Conservation (phyloP, 2,797 vertebrate genomes). For the Pseudochirops cupreus region DNA sequence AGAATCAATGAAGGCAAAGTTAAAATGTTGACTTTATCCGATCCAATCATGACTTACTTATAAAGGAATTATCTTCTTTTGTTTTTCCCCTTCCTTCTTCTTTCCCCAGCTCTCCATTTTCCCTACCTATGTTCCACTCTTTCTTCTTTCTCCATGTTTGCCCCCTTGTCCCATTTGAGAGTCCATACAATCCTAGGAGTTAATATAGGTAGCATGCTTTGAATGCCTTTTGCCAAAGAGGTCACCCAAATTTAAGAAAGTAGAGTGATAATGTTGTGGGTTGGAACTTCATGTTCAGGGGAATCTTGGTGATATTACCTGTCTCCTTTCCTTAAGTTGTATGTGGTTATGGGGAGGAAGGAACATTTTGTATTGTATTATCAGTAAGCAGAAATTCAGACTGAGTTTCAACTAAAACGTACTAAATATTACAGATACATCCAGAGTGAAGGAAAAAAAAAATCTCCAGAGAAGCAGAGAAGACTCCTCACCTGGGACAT, state of each 20-base stretch:
- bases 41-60: constrained; percentile 14
- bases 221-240: constrained; percentile 11
- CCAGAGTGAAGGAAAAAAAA: neutral
- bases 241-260: constrained; percentile 11
- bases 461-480: neutral
- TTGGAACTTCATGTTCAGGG: neutral
- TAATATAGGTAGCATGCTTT: neutral
- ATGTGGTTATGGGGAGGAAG: neutral
- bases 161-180: neutral
- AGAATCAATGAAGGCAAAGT: constrained; percentile 11
- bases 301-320: neutral
- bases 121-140: neutral
- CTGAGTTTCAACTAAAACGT: neutral
- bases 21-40: constrained; percentile 36
- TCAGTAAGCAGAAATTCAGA: neutral
- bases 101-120: neutral
- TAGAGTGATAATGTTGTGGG: neutral
- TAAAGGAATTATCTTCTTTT: constrained; percentile 47
- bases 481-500: neutral
- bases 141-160: neutral
- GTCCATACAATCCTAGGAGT: neutral
- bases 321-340: neutral
- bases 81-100: constrained; percentile 7
- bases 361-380: neutral
- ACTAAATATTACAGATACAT: neutral